Evolutionary conservation across 2,888 invertebrate species (phyloP).

Genomic region (Orthosia gracilis): DNA sequence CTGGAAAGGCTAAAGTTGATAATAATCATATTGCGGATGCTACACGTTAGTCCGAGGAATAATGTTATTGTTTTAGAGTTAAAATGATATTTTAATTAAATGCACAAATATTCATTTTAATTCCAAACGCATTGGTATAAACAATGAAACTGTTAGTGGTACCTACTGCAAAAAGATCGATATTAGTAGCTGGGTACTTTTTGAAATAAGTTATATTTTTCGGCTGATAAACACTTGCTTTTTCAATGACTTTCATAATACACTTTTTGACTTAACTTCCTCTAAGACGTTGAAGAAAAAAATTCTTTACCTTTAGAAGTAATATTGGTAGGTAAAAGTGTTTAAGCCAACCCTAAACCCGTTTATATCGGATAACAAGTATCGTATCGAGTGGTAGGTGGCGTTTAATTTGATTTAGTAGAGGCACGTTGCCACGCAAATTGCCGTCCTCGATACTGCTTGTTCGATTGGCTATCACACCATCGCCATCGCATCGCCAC

Average conservation of each 20-base stretch:
- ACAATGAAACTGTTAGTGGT: background rate
- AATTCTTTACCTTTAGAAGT: background rate
- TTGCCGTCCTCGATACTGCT: constrained; percentile 64
- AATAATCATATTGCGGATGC: constrained; percentile 52
- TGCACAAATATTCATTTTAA: background rate
- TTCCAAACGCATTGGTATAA: background rate
- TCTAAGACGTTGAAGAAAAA: too few species aligned
- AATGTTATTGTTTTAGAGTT: constrained; percentile 1
- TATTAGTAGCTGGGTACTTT: background rate
- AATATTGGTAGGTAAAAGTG: too few species aligned
- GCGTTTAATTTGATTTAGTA: constrained; percentile 80
- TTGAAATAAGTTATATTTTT: background rate
- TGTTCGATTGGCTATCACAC: constrained; percentile 45
- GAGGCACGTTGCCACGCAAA: constrained; percentile 69
- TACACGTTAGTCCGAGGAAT: constrained; percentile 7
- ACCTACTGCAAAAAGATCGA: background rate
- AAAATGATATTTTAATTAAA: constrained; percentile 21
- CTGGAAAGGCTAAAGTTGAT: constrained; percentile 58
- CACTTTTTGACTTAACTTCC: background rate
- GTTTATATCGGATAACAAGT: constrained; percentile 69
- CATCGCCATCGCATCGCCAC: constrained; percentile 45
- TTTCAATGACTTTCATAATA: background rate
- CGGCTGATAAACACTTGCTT: background rate
- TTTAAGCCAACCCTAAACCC: constrained; percentile 57
- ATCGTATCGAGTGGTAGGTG: constrained; percentile 66